These are phyloP conservation scores for Phacellophora camtschatica DNA, from an alignment of 30 jellyfish, hydroid and myxozoan species.

Conservation along the genomic window DNA sequence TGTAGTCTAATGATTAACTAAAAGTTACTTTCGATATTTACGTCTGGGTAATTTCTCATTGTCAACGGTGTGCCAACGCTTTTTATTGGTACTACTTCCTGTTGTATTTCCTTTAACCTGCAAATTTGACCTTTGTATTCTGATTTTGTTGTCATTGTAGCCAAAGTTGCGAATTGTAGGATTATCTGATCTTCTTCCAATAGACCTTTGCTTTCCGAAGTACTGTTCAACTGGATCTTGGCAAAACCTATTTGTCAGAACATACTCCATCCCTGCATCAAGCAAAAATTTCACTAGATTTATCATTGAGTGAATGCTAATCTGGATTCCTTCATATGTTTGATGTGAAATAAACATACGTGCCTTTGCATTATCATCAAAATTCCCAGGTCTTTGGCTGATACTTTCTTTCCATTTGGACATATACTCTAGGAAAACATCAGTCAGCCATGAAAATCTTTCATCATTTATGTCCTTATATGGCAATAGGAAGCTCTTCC, in stretches of 20 bases:
- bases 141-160: background rate
- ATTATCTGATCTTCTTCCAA: background rate
- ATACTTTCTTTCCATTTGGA: background rate
- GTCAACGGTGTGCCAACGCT: background rate
- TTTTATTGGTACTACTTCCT: background rate
- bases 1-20: background rate
- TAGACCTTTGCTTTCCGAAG: background rate
- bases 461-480: background rate
- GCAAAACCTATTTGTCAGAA: background rate
- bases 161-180: background rate
- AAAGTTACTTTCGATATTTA: background rate
- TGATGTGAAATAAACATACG: background rate
- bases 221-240: background rate
- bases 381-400: background rate
- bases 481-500: background rate
- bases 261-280: background rate
- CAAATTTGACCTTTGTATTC: background rate
- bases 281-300: background rate
- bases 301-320: background rate
- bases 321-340: background rate
- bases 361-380: background rate
- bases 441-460: background rate
- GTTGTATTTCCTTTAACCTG: background rate
- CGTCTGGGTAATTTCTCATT: background rate
- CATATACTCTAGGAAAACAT: conserved; percentile 5